Evolutionary conservation across 2,797 vertebrate species (phyloP).

Genomic region (Cossypha polioptera): DNA sequence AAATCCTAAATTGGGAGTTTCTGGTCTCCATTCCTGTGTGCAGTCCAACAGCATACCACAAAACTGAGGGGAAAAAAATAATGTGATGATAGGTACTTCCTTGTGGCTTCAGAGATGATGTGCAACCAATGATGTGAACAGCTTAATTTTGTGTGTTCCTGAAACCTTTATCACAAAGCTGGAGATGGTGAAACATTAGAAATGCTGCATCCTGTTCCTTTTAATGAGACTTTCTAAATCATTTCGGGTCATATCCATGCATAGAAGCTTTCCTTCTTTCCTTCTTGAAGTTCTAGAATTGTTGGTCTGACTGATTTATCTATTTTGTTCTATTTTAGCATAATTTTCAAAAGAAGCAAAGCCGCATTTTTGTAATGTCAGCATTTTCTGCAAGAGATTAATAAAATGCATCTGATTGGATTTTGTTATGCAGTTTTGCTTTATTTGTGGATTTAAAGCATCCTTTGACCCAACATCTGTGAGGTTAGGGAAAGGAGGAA

Average conservation of each 20-base stretch:
- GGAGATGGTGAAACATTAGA: conserved; percentile 22
- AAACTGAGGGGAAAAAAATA: not conserved
- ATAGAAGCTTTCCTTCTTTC: not conserved
- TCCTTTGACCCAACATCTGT: conserved; percentile 42
- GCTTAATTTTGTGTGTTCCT: conserved; percentile 8
- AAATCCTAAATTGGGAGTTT: not conserved
- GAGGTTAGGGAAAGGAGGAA: not conserved
- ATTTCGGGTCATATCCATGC: not conserved
- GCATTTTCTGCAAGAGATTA: not conserved
- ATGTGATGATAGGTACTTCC: conserved; percentile 34
- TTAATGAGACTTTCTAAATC: conserved; percentile 29
- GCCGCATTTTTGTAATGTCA: not conserved
- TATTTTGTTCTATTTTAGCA: not conserved
- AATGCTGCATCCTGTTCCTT: conserved; percentile 37
- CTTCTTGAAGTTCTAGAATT: conserved; percentile 2
- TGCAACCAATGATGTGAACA: not conserved
- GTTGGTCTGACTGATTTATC: conserved; percentile 8
- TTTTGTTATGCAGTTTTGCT: conserved; percentile 7
- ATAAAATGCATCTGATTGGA: not conserved
- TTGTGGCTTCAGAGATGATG: not conserved
- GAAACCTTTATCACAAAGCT: not conserved
- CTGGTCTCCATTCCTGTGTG: not conserved
- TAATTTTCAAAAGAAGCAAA: not conserved
- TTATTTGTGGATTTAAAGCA: conserved; percentile 27
- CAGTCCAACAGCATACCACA: not conserved